Evolutionary conservation across 2,888 invertebrate genomes (phyloP).

Genomic region (Tachina fera): DNA sequence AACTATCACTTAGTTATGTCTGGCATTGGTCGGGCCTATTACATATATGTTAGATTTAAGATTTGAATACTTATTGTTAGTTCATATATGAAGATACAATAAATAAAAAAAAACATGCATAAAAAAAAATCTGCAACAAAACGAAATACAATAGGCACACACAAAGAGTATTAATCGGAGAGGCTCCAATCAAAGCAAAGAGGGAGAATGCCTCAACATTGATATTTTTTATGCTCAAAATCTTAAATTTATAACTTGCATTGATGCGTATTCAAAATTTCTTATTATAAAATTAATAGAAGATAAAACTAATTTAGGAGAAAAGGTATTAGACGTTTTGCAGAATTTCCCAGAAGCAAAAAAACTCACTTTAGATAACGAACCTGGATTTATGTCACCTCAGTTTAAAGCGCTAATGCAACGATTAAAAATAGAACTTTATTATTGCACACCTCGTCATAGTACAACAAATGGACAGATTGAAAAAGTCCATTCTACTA

Average conservation of each 20-base stretch:
- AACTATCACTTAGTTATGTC: too few relatives aligned
- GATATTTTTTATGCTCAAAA: slow-evolving; percentile 40
- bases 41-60: too few relatives aligned
- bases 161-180: slow-evolving; percentile 25
- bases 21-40: too few relatives aligned
- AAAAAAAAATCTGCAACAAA: not conserved
- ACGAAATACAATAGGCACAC: not conserved
- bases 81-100: too few relatives aligned
- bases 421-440: not conserved
- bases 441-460: too few relatives aligned
- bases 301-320: slow-evolving; percentile 18
- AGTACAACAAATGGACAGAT: not conserved
- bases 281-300: slow-evolving; percentile 4
- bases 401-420: not conserved
- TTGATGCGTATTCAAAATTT: slow-evolving; percentile 36
- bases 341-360: slow-evolving; percentile 12
- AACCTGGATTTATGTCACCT: not conserved
- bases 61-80: too few relatives aligned
- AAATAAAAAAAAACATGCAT: too few relatives aligned
- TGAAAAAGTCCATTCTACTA: too few relatives aligned
- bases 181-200: slow-evolving; percentile 27
- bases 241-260: slow-evolving; percentile 20
- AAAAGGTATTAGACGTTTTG: not conserved
- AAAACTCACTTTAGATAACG: slow-evolving; percentile 16
- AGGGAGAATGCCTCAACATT: slow-evolving; percentile 33